phyloP scores from a whole-genome alignment of 2,113 vertebrate species.

The Numida meleagris region DNA sequence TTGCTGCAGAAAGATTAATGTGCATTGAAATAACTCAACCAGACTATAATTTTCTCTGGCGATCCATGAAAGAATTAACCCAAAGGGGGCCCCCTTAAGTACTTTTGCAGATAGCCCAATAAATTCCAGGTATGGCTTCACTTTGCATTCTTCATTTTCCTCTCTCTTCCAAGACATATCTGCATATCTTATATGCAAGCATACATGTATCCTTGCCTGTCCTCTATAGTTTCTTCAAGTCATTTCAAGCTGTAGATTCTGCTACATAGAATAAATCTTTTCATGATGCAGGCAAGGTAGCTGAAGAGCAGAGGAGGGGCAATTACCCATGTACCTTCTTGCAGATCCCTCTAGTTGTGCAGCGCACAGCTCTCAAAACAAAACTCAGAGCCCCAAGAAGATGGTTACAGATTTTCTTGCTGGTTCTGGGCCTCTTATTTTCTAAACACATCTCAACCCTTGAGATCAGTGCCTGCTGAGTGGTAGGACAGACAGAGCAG shows the following conservation, averaged over 20 bases:
- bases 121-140: constrained; percentile 31
- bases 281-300: neutral
- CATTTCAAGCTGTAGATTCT: neutral
- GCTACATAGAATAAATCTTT: neutral
- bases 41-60: constrained; percentile 44
- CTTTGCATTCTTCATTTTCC: constrained; percentile 17
- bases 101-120: constrained; percentile 39
- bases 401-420: neutral
- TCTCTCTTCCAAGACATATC: constrained; percentile 16
- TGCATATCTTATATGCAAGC: neutral
- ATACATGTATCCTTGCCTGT: neutral
- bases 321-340: neutral
- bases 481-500: neutral
- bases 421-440: neutral
- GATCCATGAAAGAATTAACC: constrained; percentile 34
- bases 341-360: neutral
- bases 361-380: neutral
- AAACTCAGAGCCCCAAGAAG: neutral
- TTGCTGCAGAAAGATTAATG: constrained; percentile 41
- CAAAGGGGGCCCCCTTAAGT: constrained; percentile 46
- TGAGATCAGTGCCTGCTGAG: neutral
- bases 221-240: neutral
- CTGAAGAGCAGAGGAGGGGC: neutral
- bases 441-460: neutral
- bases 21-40: constrained; percentile 26